phyloP scores from a whole-genome alignment of 1,140 invertebrate genomes.

The Drosophila pectinifera region DNA sequence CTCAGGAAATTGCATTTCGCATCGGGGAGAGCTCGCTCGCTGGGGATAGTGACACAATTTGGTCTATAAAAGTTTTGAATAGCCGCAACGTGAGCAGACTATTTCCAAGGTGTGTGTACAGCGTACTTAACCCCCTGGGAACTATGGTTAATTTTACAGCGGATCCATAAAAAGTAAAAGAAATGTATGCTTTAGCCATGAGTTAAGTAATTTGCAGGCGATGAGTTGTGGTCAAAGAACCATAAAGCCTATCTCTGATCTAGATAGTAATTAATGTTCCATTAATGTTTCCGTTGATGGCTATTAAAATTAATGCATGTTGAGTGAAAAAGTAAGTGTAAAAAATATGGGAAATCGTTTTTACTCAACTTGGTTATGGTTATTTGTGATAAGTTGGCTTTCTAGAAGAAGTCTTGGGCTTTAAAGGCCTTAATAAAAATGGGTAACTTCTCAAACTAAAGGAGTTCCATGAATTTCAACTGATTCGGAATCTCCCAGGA shows the following conservation, averaged over 20 bases:
- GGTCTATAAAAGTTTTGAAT: constrained; percentile 76
- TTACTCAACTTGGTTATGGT: not conserved
- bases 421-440: not conserved
- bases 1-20: constrained; percentile 58
- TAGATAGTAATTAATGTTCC: constrained; percentile 11
- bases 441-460: not conserved
- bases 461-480: not conserved
- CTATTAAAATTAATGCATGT: not conserved
- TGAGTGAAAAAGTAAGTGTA: not conserved
- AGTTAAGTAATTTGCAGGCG: constrained; percentile 3
- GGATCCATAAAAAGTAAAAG: constrained; percentile 15
- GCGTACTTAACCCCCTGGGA: constrained; percentile 8
- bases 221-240: constrained; percentile 3
- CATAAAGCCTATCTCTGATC: constrained; percentile 14
- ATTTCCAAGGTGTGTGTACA: constrained; percentile 21
- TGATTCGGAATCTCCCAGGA: too few relatives aligned
- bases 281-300: constrained; percentile 5
- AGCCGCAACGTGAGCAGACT: constrained; percentile 57
- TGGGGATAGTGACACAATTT: constrained; percentile 65
- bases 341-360: not conserved
- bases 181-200: constrained; percentile 1
- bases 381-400: not conserved
- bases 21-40: not conserved
- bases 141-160: constrained; percentile 35
- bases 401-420: rapidly evolving